Evolutionary conservation across 2,113 vertebrate genomes (phyloP).

Genomic region (Anguilla japonica): DNA sequence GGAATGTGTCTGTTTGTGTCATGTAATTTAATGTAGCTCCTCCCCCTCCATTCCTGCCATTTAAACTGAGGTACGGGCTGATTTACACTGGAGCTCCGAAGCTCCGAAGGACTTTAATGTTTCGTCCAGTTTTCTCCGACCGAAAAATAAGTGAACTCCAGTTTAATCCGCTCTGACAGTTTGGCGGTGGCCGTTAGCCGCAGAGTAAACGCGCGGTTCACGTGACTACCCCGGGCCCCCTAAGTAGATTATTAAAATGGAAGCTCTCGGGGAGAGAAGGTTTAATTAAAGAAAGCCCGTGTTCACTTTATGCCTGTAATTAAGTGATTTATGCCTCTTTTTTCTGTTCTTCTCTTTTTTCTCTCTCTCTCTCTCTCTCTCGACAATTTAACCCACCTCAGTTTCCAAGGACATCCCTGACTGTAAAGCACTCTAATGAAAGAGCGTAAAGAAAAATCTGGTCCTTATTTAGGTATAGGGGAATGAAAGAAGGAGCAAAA

Average conservation of each 20-base stretch:
- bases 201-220: not conserved
- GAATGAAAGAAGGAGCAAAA: conserved; percentile 54
- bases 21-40: no score
- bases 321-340: conserved; percentile 56
- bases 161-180: not conserved
- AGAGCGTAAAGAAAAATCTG: conserved; percentile 66
- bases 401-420: conserved; percentile 70
- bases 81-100: no score
- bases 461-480: conserved; percentile 70
- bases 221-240: not conserved
- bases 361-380: conserved; percentile 43
- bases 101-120: not conserved
- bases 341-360: conserved; percentile 6
- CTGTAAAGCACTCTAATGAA: conserved; percentile 64
- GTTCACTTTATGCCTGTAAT: conserved; percentile 63
- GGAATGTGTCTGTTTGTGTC: no score
- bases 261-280: conserved; percentile 26
- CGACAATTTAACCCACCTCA: conserved; percentile 60
- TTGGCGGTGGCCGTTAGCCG: not conserved
- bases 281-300: conserved; percentile 52
- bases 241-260: conserved; percentile 23
- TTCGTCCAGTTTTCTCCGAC: not conserved
- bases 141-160: not conserved
- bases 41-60: not conserved
- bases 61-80: no score